Conservation (phyloP, 2,888 invertebrate species). For the Lutraria lutraria region DNA sequence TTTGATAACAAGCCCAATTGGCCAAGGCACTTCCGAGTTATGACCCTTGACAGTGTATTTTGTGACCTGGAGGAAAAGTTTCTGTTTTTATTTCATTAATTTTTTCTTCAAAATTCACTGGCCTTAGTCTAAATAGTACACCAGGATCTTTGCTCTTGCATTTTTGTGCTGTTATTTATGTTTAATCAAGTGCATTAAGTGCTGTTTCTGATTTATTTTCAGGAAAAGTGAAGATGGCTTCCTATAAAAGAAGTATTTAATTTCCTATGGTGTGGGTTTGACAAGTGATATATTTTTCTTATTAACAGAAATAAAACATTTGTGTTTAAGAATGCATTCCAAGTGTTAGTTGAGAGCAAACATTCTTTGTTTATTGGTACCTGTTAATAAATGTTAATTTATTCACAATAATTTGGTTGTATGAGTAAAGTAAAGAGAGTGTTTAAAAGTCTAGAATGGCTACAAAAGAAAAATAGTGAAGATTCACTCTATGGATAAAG, state of each 20-base stretch:
- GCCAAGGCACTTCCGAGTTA: no score
- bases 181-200: neutral
- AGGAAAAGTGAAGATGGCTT: neutral
- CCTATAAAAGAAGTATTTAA: no score
- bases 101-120: neutral
- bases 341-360: neutral
- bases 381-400: neutral
- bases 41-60: no score
- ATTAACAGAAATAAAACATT: neutral
- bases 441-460: neutral
- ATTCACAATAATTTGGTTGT: neutral
- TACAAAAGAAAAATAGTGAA: neutral
- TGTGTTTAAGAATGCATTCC: neutral
- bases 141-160: no score
- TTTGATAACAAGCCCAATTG: no score
- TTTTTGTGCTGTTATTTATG: neutral
- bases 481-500: neutral
- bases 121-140: neutral
- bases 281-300: constrained; percentile 1
- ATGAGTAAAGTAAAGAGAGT: neutral
- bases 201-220: neutral
- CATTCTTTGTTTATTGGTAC: neutral
- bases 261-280: neutral
- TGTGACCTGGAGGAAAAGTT: no score
- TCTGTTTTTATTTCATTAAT: neutral